These are phyloP conservation scores for Plebejus argus DNA, from an alignment of 2,888 invertebrate species.

Conservation along the genomic window DNA sequence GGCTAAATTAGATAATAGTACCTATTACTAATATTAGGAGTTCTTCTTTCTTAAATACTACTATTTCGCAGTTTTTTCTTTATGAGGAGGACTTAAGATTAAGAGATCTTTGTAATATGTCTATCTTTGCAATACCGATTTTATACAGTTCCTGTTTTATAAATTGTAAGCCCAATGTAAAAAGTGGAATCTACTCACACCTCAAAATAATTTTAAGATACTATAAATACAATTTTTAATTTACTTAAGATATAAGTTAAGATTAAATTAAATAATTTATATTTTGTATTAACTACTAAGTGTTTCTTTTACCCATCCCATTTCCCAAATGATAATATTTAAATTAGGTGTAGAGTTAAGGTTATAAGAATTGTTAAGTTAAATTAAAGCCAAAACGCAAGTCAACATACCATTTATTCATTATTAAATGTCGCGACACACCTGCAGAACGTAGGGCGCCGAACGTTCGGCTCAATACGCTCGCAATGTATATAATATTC, in stretches of 20 bases:
- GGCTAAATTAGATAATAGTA: not conserved
- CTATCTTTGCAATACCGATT: not conserved
- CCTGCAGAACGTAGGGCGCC: too few species aligned
- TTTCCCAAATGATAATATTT: too few species aligned
- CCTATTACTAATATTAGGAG: not conserved
- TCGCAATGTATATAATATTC: too few species aligned
- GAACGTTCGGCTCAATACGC: too few species aligned
- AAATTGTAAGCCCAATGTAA: not conserved
- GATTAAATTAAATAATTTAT: slow-evolving; percentile 26
- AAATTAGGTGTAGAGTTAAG: too few species aligned
- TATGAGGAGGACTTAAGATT: not conserved
- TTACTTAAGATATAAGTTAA: slow-evolving; percentile 7
- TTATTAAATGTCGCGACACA: too few species aligned
- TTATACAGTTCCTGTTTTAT: not conserved
- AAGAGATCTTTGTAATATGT: not conserved
- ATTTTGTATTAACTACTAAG: not conserved
- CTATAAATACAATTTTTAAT: not conserved
- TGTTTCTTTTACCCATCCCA: not conserved
- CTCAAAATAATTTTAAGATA: slow-evolving; percentile 8
- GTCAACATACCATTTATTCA: slow-evolving; percentile 3
- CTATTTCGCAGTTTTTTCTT: not conserved
- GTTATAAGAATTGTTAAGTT: too few species aligned
- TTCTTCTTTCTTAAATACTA: not conserved
- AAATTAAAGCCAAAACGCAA: not conserved
- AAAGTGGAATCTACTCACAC: not conserved